Percentiles rank a stretch among this genome's conserved stretches.
These are phyloP conservation scores for Drosophila baimaii DNA, from an alignment of 1,140 invertebrate species.

Conservation along the genomic window DNA sequence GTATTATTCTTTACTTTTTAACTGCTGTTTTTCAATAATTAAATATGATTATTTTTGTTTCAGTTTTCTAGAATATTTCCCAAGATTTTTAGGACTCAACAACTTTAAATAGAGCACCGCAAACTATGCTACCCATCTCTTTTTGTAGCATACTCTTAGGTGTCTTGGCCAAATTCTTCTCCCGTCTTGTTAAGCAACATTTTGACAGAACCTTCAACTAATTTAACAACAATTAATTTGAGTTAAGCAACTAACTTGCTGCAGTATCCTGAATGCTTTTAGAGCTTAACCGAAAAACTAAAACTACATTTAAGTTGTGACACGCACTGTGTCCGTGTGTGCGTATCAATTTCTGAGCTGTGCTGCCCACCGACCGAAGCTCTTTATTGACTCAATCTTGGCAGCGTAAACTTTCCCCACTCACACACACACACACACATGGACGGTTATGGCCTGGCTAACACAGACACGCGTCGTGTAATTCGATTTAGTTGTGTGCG, in stretches of 20 bases:
- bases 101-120: background rate
- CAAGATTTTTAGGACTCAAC: background rate
- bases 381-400: conserved; percentile 79
- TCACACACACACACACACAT: conserved; percentile 45
- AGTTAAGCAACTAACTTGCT: conserved; percentile 30
- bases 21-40: no score
- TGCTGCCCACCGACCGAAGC: conserved; percentile 55
- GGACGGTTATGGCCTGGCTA: conserved; percentile 27
- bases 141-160: background rate
- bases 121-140: background rate
- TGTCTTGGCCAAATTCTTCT: background rate
- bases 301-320: conserved; percentile 31
- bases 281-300: conserved; percentile 16
- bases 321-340: conserved; percentile 36
- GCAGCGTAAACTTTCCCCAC: conserved; percentile 69
- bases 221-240: conserved; percentile 14
- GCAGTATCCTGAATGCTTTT: conserved; percentile 4
- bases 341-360: conserved; percentile 69
- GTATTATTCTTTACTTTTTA: no score
- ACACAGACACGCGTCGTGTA: conserved; percentile 57
- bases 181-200: background rate
- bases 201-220: background rate
- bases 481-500: conserved; percentile 65
- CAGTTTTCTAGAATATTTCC: no score
- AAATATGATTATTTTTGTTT: no score